Evolutionary conservation across 64 coral and sea anemone genomes (phyloP).

Genomic region (Porites lutea): DNA sequence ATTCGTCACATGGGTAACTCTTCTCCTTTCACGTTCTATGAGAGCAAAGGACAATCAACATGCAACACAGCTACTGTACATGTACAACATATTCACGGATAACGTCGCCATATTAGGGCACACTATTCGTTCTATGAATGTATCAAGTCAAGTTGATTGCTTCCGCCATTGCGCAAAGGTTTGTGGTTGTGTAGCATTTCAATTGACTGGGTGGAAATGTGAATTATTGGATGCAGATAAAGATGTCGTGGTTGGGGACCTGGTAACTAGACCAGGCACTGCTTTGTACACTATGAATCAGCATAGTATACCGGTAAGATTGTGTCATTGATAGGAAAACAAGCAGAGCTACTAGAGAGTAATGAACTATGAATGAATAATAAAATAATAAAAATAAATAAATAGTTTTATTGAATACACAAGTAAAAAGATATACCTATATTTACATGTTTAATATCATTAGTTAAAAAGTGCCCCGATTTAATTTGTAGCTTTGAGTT

Average conservation of each 20-base stretch:
- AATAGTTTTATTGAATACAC: too few relatives aligned
- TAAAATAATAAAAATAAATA: too few relatives aligned
- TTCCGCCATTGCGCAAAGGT: slow-evolving; percentile 23
- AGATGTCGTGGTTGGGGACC: not conserved
- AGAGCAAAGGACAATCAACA: not conserved
- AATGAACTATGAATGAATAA: too few relatives aligned
- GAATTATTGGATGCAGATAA: slow-evolving; percentile 1
- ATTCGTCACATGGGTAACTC: too few relatives aligned
- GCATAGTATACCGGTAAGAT: not conserved
- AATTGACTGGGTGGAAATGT: not conserved
- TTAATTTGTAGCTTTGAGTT: too few relatives aligned
- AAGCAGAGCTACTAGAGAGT: too few relatives aligned
- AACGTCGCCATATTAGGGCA: not conserved
- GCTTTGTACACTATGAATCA: not conserved
- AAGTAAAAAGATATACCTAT: too few relatives aligned
- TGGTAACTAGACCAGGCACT: slow-evolving; percentile 5
- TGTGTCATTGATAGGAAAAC: too few relatives aligned
- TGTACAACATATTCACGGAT: slow-evolving; percentile 10
- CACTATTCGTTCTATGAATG: not conserved
- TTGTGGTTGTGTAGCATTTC: slow-evolving; percentile 28
- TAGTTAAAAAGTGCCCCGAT: too few relatives aligned
- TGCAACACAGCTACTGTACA: not conserved
- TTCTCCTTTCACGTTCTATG: not conserved
- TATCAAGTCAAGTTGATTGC: not conserved
- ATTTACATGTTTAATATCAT: too few relatives aligned